Base-by-base conservation (phyloP, 92 coral and sea anemone genomes). In the Pocillopora meandrina region DNA sequence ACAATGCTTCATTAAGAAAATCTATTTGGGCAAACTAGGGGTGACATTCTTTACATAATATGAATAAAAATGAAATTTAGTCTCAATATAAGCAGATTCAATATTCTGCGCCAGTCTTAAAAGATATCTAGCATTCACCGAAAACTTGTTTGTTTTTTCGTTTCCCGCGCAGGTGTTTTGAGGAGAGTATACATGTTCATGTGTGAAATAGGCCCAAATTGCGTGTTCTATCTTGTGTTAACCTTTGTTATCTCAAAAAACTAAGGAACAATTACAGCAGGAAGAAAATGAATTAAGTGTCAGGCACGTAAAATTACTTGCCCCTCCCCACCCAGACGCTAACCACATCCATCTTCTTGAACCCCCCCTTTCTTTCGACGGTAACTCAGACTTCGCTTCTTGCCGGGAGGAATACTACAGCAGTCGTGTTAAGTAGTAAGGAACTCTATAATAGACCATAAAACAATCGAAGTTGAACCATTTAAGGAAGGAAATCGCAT, bases 321-420 rank as follows among this genome's bases (percentile, higher is more conserved):
- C 60, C 59, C 23, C 74, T 42, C 87, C 81, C 87, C 55, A 55
- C 63, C 81, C 87, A 47, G 19, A 52, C 3, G 16, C 15, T 13
- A 20, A 16, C 7, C 14, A 52, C 9, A 26, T 15, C 19, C 1
- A 2, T 6, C 21, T 42, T 42, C 1, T 6, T 9, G 1, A 9
- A 14, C 16, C 65, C 61, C 80, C 81, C 60, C 31, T 58, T 33
- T 18, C 23, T 15, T 12, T 35, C 68, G n/a, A 16, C 63, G 67
- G 56, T 14, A 55, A 56, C 11, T 67, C 56, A 80, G 66, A 65
- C 55, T 67, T 67, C 33, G 56, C 83, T 36, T 14, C 8, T 15
- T 34, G 69, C 69, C 65, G 47, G 60, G 82, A 77, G 71, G 60
- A 23, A 31, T 21, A 23, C n/a, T 42, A 11, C 47, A 26, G 59